Evolutionary conservation across 2,113 vertebrate genomes (phyloP).

Genomic region (Anas platyrhynchos): DNA sequence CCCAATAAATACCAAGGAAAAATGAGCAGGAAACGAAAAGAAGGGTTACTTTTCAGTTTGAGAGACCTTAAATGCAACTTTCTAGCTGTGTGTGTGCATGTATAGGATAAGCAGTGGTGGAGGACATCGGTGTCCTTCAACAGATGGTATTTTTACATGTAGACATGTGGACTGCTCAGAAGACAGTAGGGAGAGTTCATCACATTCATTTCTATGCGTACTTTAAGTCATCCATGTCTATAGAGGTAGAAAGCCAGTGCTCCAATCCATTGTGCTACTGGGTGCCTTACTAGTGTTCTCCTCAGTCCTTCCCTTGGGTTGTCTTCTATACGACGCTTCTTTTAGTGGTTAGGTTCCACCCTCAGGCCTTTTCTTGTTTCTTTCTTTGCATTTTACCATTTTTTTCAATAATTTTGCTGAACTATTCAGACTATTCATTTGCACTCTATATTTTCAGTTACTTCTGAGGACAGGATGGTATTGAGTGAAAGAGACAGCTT

Average conservation of each 20-base stretch:
- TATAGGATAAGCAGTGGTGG: not conserved
- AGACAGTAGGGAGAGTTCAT: not conserved
- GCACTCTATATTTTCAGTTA: not conserved
- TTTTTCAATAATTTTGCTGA: not conserved
- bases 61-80: not conserved
- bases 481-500: not conserved
- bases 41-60: not conserved
- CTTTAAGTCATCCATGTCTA: not conserved
- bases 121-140: not conserved
- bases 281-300: not conserved
- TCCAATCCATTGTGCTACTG: not conserved
- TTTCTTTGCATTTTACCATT: constrained; percentile 4
- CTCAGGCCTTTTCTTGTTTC: not conserved
- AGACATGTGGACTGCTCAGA: not conserved
- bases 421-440: not conserved
- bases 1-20: not conserved
- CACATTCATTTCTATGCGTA: not conserved
- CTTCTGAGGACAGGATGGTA: not conserved
- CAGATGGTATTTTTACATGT: not conserved
- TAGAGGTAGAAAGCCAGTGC: not conserved
- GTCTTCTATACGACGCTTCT: not conserved
- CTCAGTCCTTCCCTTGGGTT: not conserved
- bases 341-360: not conserved
- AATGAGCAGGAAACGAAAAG: not conserved
- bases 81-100: not conserved